Base-by-base conservation (phyloP, 2,888 invertebrate genomes). In the Cactoblastis cactorum region DNA sequence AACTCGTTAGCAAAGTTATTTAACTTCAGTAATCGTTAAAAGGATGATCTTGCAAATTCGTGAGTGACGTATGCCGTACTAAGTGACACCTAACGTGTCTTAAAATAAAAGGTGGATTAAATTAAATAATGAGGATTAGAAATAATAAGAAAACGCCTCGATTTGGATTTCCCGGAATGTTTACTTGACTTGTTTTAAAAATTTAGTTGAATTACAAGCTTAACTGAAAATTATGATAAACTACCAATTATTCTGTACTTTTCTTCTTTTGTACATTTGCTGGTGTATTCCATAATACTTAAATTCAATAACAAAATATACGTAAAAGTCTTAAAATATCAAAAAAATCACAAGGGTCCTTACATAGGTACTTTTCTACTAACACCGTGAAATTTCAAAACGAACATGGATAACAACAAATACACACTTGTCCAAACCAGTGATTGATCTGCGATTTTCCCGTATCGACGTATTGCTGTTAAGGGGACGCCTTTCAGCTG, bases 121-220 rank as follows among this genome's bases (percentile, higher is more conserved):
- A 33, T 12, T 5, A n/a, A 28, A 28, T 9, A 6, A 28, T 8
- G 3, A 8, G 9, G 3, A 6, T 28, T 6, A 28, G 22, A 28
- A 28, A 28, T 9, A 28, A 28, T 28, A 28, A 9, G 3, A 28
- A 28, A 8, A 28, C 28, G 28, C 1, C 9, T 9, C 8, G 28
- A 28, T 9, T 1, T 28, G 3, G 3, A 28, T 2, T 28, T 28
- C 9, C 9, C 28, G 8, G 28, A 28, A 28, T 6, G 28, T 28
- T 6, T 28, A 28, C 28, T 28, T 28, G 8, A n/a, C n/a, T n/a
- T n/a, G n/a, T n/a, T n/a, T n/a, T n/a, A n/a, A 73, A 77, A 80
- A 79, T 74, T 69, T 72, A 69, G 63, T 71, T 67, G 70, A 69
- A 69, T 71, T 69, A 69, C 67, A 61, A 65, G 61, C 57, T 59